Evolutionary conservation across 2,797 vertebrate species (phyloP), one percentile per base, ranked within the genome.

Genomic region (Sebastes taczanowskii): DNA sequence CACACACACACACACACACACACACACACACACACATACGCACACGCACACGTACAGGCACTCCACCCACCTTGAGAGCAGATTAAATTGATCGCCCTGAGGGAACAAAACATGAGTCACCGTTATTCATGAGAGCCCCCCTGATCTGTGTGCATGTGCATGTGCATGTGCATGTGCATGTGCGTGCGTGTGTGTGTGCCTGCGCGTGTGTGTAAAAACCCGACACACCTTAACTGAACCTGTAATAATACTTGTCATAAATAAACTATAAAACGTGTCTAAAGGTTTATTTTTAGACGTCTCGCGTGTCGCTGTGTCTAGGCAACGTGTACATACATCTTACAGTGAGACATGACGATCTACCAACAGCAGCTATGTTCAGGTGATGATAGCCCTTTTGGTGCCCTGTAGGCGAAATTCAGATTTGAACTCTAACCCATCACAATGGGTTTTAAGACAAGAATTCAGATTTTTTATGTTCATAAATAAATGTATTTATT

Each of bases 91-190:
- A 53, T 53, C 11, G 14, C 63, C 64, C 23, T 72, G 52, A 6
- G 75, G 76, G 66, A 82, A 34, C 53, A 68, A 59, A 53, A 53
- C 49, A 53, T 53, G 49, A 53, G 20, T 53, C 49, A 53, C 20
- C 20, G 49, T n/a, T n/a, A 53, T 53, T 53, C 49, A 53, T 53
- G 49, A 53, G 49, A 53, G 20, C 49, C 20, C 20, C 49, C 7
- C 9, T 22, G 49, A 53, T 53, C 18, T 53, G 49, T 23, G 22
- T 23, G 10, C 23, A 23, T 23, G 23, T 59, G 18, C 46, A 29
- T 38, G 60, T 30, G 59, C 38, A 9, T 22, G 9, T 6, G 52
- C 4, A 2, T 53, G 11, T 60, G 18, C 35, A 7, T 53, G 60
- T 30, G 58, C 35, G 56, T 29, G 46, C 29, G 18, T 65, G 38